Percentiles rank a stretch among this genome's conserved stretches.
These are phyloP conservation scores for Amphiprion clarkii DNA, from an alignment of 2,797 vertebrate genomes.

Conservation along the genomic window DNA sequence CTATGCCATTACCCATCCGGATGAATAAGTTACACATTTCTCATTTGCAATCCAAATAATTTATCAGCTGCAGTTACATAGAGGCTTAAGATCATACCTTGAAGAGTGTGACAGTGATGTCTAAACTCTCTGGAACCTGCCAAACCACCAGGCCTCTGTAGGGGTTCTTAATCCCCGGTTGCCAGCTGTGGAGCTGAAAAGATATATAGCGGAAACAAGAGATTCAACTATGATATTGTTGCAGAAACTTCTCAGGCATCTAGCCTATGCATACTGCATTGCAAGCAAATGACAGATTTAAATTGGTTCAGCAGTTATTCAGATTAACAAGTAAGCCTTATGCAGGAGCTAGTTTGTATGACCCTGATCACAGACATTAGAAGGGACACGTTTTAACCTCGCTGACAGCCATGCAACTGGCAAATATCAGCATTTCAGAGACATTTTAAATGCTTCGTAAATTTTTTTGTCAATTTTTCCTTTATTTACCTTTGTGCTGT, in stretches of 20 bases:
- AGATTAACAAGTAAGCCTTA: too few relatives aligned
- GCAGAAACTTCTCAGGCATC: not conserved
- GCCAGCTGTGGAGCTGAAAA: constrained; percentile 91
- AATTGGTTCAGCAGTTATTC: too few relatives aligned
- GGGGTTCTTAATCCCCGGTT: constrained; percentile 92
- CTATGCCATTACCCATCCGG: not conserved
- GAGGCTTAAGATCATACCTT: constrained; percentile 80
- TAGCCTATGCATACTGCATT: not conserved
- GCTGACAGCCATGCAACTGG: too few relatives aligned
- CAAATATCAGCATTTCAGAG: not conserved
- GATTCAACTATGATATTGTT: not conserved
- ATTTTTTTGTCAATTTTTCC: not conserved
- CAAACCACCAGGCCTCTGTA: constrained; percentile 90
- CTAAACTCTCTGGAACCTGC: constrained; percentile 91
- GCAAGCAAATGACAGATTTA: too few relatives aligned
- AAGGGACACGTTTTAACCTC: too few relatives aligned
- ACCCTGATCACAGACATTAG: too few relatives aligned
- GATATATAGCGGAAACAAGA: constrained; percentile 3
- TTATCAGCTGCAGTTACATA: not conserved
- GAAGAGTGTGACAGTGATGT: constrained; percentile 91
- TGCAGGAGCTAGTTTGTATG: too few relatives aligned
- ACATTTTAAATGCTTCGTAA: not conserved
- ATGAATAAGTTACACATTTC: not conserved
- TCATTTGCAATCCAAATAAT: not conserved
- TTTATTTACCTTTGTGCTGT: constrained; percentile 89